Percentiles rank a stretch among this genome's conserved stretches.
phyloP scores from a whole-genome alignment of 2,113 vertebrate species.

The Semnornis frantzii region DNA sequence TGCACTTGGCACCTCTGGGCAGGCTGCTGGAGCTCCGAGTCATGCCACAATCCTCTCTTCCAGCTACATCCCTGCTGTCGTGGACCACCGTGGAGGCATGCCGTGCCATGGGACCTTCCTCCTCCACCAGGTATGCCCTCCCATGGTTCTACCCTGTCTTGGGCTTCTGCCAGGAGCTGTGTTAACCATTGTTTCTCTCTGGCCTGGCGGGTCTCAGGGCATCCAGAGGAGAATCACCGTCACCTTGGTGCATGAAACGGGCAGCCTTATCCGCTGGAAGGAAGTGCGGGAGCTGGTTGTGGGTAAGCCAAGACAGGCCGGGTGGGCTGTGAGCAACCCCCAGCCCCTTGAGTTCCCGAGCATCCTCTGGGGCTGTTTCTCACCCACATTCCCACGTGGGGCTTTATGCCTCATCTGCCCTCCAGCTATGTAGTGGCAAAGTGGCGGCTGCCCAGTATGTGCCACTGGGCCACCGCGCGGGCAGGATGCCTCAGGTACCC shows the following conservation, averaged over 20 bases:
- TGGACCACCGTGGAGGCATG: slow-evolving; percentile 96
- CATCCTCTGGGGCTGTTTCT: not conserved
- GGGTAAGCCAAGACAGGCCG: slow-evolving; percentile 76
- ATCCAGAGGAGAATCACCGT: slow-evolving; percentile 94
- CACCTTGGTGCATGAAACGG: slow-evolving; percentile 93
- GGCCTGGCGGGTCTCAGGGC: slow-evolving; percentile 75
- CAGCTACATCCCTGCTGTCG: slow-evolving; percentile 94
- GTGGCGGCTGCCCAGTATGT: fast-evolving
- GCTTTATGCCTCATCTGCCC: not conserved
- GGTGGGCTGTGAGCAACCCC: not conserved
- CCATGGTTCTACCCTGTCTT: not conserved
- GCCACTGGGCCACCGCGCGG: fast-evolving
- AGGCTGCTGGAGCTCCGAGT: not conserved
- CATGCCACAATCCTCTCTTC: not conserved
- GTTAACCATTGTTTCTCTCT: not conserved
- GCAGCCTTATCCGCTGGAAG: slow-evolving; percentile 90
- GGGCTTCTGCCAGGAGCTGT: not conserved
- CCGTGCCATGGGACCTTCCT: slow-evolving; percentile 95
- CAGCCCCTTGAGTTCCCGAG: not conserved
- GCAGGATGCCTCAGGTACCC: not conserved
- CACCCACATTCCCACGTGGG: fast-evolving
- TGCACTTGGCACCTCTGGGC: not conserved
- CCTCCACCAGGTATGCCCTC: slow-evolving; percentile 88
- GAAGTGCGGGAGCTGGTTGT: slow-evolving; percentile 96
- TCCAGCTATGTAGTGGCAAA: not conserved